A percentile compares a stretch with the other conserved stretches of the same genome.
phyloP scores from a whole-genome alignment of 2,797 vertebrate species.

The Acrossocheilus wenchowensis region DNA sequence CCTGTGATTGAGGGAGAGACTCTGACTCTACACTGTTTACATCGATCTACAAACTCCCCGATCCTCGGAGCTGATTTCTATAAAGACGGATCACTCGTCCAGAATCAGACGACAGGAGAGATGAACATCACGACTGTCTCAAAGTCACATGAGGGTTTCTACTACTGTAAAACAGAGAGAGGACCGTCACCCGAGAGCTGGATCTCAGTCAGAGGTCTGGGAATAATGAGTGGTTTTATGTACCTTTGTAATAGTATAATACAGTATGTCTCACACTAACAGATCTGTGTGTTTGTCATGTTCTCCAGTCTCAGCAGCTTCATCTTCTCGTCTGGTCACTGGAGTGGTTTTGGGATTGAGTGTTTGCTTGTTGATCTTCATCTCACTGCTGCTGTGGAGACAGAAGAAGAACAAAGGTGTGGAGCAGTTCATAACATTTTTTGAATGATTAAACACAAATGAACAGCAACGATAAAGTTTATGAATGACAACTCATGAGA shows the following conservation, averaged over 20 bases:
- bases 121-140: slow-evolving; percentile 17
- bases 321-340: background rate
- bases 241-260: background rate
- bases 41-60: background rate
- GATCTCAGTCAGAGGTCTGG: slow-evolving; percentile 37
- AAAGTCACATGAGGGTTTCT: slow-evolving; percentile 43
- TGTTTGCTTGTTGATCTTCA: background rate
- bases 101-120: slow-evolving; percentile 9
- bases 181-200: slow-evolving; percentile 35
- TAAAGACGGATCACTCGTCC: slow-evolving; percentile 7
- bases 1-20: slow-evolving; percentile 16
- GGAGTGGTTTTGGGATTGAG: background rate
- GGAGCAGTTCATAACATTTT: background rate
- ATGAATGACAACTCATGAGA: background rate
- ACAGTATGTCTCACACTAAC: background rate
- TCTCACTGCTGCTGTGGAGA: slow-evolving; percentile 14
- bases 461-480: background rate
- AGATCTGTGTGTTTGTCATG: background rate
- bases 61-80: slow-evolving; percentile 38
- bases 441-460: background rate
- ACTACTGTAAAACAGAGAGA: slow-evolving; percentile 30
- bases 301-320: background rate
- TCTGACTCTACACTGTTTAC: background rate
- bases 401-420: slow-evolving; percentile 6
- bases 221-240: background rate